Evolutionary conservation across 2,797 vertebrate genomes (phyloP).

Genomic region (Ctenosaura bakeri): DNA sequence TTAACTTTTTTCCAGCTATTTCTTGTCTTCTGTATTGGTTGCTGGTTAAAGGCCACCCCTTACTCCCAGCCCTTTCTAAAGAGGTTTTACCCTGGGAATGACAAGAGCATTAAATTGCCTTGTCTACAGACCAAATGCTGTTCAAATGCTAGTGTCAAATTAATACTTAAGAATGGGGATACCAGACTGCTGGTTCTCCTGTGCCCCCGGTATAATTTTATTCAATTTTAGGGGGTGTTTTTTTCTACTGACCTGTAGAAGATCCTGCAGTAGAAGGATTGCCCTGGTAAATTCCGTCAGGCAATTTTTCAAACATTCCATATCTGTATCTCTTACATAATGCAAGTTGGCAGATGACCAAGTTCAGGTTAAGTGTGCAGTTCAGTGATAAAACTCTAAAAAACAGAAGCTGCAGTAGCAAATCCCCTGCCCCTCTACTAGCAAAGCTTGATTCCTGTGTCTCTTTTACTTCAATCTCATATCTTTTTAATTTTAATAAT

Average conservation of each 20-base stretch:
- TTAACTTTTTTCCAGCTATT: not conserved
- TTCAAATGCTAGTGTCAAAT: rapidly evolving
- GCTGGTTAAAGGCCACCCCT: not conserved
- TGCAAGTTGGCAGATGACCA: constrained; percentile 33
- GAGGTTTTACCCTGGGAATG: constrained; percentile 22
- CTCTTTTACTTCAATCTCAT: not conserved
- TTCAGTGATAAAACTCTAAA: constrained; percentile 31
- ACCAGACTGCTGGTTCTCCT: not conserved
- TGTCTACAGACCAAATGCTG: constrained; percentile 11
- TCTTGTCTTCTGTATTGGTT: not conserved
- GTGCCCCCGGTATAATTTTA: not conserved
- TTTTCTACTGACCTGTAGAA: not conserved
- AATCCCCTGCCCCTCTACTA: not conserved
- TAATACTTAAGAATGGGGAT: not conserved
- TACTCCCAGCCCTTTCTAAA: not conserved
- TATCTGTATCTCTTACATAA: constrained; percentile 3
- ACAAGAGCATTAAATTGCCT: constrained; percentile 40
- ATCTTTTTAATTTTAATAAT: constrained; percentile 5
- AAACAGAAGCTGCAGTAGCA: constrained; percentile 8
- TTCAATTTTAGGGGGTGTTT: not conserved
- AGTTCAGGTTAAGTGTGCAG: constrained; percentile 36
- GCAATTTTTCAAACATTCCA: constrained; percentile 16
- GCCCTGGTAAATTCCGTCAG: constrained; percentile 21
- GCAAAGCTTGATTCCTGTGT: not conserved
- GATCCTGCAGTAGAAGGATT: not conserved